Conservation (phyloP, 2,888 invertebrate genomes). For the Perizoma flavofasciatum region DNA sequence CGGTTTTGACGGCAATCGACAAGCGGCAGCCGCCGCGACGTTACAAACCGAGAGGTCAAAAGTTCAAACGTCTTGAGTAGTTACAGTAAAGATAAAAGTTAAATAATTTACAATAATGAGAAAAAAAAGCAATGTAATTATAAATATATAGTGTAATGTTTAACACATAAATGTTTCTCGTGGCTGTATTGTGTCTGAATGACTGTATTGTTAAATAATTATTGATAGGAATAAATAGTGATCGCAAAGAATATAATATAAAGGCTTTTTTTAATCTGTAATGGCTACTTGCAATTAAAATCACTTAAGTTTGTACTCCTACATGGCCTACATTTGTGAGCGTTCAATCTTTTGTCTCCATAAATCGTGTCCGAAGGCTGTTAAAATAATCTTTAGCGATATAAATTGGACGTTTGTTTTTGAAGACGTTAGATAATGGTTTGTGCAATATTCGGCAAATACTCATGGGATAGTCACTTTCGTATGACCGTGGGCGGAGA, state of each 20-base stretch:
- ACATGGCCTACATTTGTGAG: slow-evolving; percentile 3
- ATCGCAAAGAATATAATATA: neutral
- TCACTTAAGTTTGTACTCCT: too few species aligned
- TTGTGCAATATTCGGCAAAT: slow-evolving; percentile 81
- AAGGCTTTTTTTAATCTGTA: neutral
- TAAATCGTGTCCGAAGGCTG: slow-evolving; percentile 11
- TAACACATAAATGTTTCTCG: neutral
- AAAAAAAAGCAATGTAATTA: neutral
- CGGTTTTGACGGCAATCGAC: neutral
- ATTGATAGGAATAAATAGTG: neutral
- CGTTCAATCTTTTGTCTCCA: slow-evolving; percentile 1
- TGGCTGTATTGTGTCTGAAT: neutral
- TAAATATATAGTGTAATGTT: neutral
- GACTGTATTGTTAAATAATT: neutral
- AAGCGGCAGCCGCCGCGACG: too few species aligned
- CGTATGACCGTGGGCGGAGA: slow-evolving; percentile 54
- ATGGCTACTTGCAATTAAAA: neutral
- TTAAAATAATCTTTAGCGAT: slow-evolving; percentile 36
- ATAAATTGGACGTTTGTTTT: slow-evolving; percentile 44
- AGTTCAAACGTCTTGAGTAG: neutral
- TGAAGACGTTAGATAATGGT: slow-evolving; percentile 42
- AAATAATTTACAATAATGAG: neutral
- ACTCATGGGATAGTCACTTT: slow-evolving; percentile 75
- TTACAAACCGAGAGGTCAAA: neutral
- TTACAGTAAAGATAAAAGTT: neutral